Evolutionary conservation across 2,888 invertebrate genomes (phyloP).

Genomic region (Asteroscopus sphinx): DNA sequence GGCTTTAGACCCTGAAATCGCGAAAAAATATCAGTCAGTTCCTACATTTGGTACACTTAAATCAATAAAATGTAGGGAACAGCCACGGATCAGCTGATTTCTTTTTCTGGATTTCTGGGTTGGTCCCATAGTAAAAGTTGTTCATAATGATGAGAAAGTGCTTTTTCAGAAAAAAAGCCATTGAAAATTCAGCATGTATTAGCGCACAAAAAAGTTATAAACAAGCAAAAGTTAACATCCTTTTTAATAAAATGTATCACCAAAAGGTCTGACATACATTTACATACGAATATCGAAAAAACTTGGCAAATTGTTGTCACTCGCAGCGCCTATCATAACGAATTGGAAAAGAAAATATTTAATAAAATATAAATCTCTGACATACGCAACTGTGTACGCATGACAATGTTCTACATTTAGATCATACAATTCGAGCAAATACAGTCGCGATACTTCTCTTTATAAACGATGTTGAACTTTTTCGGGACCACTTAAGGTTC

Average conservation of each 20-base stretch:
- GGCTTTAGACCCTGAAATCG: too few species aligned
- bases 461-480: conserved; percentile 42
- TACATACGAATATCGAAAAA: conserved; percentile 11
- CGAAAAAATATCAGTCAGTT: too few species aligned
- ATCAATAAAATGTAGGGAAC: too few species aligned
- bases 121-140: too few species aligned
- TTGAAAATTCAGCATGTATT: too few species aligned
- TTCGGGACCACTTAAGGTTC: conserved; percentile 23
- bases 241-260: background rate
- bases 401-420: conserved; percentile 61
- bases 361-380: conserved; percentile 34
- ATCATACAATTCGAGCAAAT: conserved; percentile 58
- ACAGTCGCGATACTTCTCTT: conserved; percentile 25
- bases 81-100: too few species aligned
- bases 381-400: conserved; percentile 50
- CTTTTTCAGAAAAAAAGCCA: too few species aligned
- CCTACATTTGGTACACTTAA: too few species aligned
- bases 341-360: conserved; percentile 29
- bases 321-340: conserved; percentile 8
- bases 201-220: background rate
- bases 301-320: conserved; percentile 11
- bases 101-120: too few species aligned
- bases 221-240: background rate
- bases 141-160: too few species aligned
- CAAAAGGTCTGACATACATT: background rate